A percentile compares a stretch with the other conserved stretches of the same genome.
Evolutionary conservation across 2,113 vertebrate genomes (phyloP).

Genomic region (Neopipo cinnamomea): DNA sequence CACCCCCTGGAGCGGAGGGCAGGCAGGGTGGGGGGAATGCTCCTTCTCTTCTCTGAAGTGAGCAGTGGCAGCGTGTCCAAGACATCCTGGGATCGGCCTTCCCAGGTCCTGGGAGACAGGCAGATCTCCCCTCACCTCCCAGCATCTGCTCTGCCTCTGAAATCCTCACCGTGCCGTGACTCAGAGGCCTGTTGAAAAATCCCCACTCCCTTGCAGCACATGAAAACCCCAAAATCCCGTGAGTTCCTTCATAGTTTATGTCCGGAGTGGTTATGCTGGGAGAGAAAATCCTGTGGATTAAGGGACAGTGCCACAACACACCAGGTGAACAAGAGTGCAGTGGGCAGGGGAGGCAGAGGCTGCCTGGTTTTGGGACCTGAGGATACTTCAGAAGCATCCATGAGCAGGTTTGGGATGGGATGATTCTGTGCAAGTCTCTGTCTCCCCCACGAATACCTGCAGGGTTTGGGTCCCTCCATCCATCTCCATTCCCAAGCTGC

Average conservation of each 20-base stretch:
- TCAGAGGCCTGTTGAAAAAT: fast-evolving
- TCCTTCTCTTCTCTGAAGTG: background rate
- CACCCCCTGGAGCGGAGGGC: background rate
- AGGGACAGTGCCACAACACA: background rate
- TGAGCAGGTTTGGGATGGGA: background rate
- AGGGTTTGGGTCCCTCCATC: background rate
- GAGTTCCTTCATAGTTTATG: background rate
- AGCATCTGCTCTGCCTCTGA: background rate
- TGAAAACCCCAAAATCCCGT: background rate
- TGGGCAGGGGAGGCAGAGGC: background rate
- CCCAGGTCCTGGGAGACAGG: fast-evolving
- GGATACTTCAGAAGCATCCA: background rate
- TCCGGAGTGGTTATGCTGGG: background rate
- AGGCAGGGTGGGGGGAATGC: background rate
- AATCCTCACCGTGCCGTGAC: fast-evolving
- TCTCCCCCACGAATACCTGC: fast-evolving
- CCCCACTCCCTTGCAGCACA: fast-evolving
- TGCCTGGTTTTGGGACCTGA: background rate
- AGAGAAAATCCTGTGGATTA: background rate
- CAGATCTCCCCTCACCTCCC: background rate
- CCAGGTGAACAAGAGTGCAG: fast-evolving
- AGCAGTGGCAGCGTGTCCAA: fast-evolving
- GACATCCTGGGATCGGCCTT: background rate
- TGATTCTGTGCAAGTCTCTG: background rate
- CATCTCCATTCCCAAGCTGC: background rate